These are phyloP conservation scores for Drosophila dives DNA, from an alignment of 2,888 invertebrate species.

Conservation along the genomic window DNA sequence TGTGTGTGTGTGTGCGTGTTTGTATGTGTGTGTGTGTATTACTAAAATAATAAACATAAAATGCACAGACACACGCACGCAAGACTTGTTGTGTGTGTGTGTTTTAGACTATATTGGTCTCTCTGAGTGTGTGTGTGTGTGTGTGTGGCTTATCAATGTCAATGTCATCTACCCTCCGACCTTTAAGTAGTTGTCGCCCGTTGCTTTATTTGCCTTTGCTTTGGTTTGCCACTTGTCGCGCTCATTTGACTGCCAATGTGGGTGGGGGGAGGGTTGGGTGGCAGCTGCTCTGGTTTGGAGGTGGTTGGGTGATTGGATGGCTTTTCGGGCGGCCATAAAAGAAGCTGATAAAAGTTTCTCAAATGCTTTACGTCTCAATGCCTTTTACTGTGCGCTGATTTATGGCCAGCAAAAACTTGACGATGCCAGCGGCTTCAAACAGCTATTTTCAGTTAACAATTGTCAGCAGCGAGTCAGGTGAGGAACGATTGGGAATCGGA, in stretches of 20 bases:
- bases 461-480: conserved; percentile 14
- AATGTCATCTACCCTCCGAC: conserved; percentile 31
- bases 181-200: conserved; percentile 7
- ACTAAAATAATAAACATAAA: conserved; percentile 72
- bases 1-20: conserved; percentile 19
- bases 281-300: not conserved
- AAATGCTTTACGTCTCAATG: conserved; percentile 48
- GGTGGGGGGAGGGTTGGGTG: not conserved
- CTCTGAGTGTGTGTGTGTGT: not conserved
- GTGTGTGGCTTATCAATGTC: conserved; percentile 66
- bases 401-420: conserved; percentile 56
- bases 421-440: conserved; percentile 17
- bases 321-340: conserved; percentile 44
- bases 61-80: conserved; percentile 50
- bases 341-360: conserved; percentile 67
- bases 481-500: not conserved
- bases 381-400: conserved; percentile 65
- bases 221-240: conserved; percentile 51
- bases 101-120: not conserved
- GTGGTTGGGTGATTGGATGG: too few relatives aligned
- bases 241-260: conserved; percentile 68
- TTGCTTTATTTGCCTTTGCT: conserved; percentile 25
- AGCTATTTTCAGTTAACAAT: conserved; percentile 52
- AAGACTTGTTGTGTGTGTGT: conserved; percentile 15
- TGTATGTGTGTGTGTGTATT: conserved; percentile 32